A percentile compares a stretch with the other conserved stretches of the same genome.
phyloP scores from a whole-genome alignment of 1,140 invertebrate species.

The Hypothenemus hampei region DNA sequence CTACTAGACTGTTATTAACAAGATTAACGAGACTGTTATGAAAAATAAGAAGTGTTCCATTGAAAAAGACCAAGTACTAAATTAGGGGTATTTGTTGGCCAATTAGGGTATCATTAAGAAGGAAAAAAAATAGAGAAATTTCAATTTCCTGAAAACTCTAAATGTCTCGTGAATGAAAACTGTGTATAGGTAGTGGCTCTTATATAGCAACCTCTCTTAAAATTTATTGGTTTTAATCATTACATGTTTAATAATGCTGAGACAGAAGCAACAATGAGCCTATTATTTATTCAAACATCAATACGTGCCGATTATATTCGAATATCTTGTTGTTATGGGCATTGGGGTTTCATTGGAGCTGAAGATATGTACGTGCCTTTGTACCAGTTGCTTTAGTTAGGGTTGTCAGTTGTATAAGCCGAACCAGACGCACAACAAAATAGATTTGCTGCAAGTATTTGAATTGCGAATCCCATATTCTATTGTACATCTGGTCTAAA shows the following conservation, averaged over 20 bases:
- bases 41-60: too few relatives aligned
- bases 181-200: not conserved
- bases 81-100: not conserved
- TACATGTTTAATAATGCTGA: not conserved
- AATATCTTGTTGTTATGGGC: not conserved
- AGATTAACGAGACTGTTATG: too few relatives aligned
- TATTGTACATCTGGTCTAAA: too few relatives aligned
- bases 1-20: too few relatives aligned
- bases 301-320: constrained; percentile 5
- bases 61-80: too few relatives aligned
- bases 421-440: too few relatives aligned
- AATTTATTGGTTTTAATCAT: not conserved
- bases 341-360: not conserved
- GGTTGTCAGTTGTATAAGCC: too few relatives aligned
- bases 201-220: not conserved
- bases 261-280: not conserved
- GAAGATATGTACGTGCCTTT: too few relatives aligned
- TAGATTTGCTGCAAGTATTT: too few relatives aligned
- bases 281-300: constrained; percentile 5
- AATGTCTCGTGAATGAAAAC: not conserved
- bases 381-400: too few relatives aligned
- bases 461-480: too few relatives aligned
- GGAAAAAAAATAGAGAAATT: not conserved
- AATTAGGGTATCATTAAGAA: not conserved
- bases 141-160: not conserved